phyloP scores from a whole-genome alignment of 2,888 invertebrate species.

The Acronicta leporina region DNA sequence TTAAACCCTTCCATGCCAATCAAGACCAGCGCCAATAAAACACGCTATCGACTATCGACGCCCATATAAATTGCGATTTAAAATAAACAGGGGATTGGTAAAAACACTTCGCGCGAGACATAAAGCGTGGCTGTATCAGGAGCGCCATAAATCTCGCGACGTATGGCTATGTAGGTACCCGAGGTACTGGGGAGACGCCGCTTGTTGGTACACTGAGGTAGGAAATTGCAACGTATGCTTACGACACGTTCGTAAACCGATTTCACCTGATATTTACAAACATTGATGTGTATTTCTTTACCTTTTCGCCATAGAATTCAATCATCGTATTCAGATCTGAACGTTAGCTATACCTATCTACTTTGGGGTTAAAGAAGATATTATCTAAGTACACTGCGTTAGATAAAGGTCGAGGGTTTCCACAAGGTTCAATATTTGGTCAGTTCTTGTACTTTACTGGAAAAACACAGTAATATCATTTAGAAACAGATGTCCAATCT shows the following conservation, averaged over 20 bases:
- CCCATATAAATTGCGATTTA: constrained; percentile 60
- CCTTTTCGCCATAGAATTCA: background rate
- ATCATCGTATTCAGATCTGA: background rate
- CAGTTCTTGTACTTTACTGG: too few species aligned
- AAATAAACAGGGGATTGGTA: constrained; percentile 61
- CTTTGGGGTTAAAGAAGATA: background rate
- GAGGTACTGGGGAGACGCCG: constrained; percentile 5
- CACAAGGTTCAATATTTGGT: background rate
- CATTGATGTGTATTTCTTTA: background rate
- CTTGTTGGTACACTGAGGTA: constrained; percentile 11
- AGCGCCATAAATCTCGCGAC: constrained; percentile 63
- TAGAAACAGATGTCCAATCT: background rate
- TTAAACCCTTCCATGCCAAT: constrained; percentile 25
- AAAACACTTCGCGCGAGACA: constrained; percentile 59
- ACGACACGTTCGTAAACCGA: background rate
- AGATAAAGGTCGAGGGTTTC: background rate
- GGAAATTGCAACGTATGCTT: background rate
- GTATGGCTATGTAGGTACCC: constrained; percentile 31
- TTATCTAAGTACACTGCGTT: background rate
- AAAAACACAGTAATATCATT: too few species aligned
- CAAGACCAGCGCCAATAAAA: constrained; percentile 44
- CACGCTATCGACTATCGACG: constrained; percentile 52
- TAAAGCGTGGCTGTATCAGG: constrained; percentile 64
- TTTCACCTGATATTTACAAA: background rate
- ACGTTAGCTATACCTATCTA: background rate